Conservation (phyloP, 2,797 vertebrate genomes). For the Pseudochaenichthys georgianus region DNA sequence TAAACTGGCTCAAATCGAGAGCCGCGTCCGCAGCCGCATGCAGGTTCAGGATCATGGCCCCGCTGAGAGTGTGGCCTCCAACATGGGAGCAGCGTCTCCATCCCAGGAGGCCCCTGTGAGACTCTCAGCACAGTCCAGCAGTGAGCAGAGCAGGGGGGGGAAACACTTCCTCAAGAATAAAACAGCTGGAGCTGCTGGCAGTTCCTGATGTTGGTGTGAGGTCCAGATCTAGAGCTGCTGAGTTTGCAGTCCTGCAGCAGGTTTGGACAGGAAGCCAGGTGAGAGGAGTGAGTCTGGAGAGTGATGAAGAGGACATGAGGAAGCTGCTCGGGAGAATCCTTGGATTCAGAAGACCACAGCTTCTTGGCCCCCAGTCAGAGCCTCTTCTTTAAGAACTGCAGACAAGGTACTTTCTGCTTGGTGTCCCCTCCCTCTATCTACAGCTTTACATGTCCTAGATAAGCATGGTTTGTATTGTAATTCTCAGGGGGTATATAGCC, state of each 20-base stretch:
- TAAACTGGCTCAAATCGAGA: conserved; percentile 85
- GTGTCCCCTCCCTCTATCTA: background rate
- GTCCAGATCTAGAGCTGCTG: conserved; percentile 19
- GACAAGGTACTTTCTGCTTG: conserved; percentile 52
- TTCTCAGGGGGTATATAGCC: too few species aligned
- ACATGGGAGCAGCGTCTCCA: background rate
- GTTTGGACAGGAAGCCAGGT: background rate
- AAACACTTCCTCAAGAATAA: conserved; percentile 82
- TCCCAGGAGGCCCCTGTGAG: conserved; percentile 17
- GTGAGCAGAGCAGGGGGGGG: conserved; percentile 16
- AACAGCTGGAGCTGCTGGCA: background rate
- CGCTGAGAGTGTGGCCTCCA: background rate
- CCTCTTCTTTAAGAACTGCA: conserved; percentile 13
- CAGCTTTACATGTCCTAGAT: background rate
- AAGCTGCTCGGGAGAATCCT: conserved; percentile 74
- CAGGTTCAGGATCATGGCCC: conserved; percentile 4
- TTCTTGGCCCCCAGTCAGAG: background rate
- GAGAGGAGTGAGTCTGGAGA: conserved; percentile 69
- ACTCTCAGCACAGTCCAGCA: conserved; percentile 50
- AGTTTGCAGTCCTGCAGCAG: background rate
- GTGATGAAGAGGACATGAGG: conserved; percentile 86
- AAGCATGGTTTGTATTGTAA: too few species aligned
- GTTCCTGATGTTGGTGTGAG: background rate
- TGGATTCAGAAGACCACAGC: conserved; percentile 68
- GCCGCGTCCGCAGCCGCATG: conserved; percentile 71